These are phyloP conservation scores for Dexiosoma caninum DNA, from an alignment of 2,888 invertebrate genomes.

Conservation along the genomic window DNA sequence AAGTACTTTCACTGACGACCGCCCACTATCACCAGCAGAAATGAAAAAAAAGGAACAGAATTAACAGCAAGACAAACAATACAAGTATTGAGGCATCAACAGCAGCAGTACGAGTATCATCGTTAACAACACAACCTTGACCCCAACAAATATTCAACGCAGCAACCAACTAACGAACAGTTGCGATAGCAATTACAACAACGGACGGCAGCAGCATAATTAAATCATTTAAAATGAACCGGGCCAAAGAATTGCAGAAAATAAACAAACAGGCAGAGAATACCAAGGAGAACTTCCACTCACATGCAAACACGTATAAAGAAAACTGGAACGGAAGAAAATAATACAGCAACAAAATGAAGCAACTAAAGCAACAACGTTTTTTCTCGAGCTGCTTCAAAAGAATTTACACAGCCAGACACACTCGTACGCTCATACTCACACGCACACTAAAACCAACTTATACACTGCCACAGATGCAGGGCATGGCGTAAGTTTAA, in stretches of 20 bases:
- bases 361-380: conserved; percentile 24
- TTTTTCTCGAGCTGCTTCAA: conserved; percentile 20
- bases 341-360: not conserved
- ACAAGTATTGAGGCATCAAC: conserved; percentile 15
- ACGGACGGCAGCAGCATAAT: not conserved
- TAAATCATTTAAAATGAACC: conserved; percentile 37
- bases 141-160: conserved; percentile 56
- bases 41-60: not conserved
- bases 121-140: conserved; percentile 61
- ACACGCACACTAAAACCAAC: too few relatives aligned
- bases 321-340: conserved; percentile 26
- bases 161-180: conserved; percentile 18
- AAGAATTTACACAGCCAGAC: not conserved
- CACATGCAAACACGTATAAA: not conserved
- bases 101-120: conserved; percentile 13
- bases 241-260: conserved; percentile 24
- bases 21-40: conserved; percentile 15
- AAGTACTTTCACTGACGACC: conserved; percentile 25
- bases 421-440: not conserved
- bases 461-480: too few relatives aligned
- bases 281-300: conserved; percentile 8
- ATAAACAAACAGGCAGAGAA: not conserved
- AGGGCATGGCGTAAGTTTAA: conserved; percentile 22
- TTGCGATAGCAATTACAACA: too few relatives aligned
- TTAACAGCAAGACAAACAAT: conserved; percentile 36